Evolutionary conservation across 2,888 invertebrate species (phyloP), one percentile per base, ranked within the genome.

Genomic region (Gastrophysa polygoni): DNA sequence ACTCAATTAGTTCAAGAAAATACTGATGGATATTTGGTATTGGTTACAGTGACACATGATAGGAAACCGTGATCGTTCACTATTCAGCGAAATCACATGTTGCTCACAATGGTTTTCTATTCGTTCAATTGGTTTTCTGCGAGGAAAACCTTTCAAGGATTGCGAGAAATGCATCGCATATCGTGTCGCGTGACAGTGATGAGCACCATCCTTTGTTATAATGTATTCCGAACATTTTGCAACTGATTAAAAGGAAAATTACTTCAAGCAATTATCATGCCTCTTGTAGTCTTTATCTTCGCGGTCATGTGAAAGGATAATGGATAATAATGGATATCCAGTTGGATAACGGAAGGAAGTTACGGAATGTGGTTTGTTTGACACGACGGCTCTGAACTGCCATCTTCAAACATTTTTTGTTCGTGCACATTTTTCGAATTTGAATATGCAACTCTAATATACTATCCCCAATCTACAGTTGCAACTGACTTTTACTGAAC

Each of bases 111-210:
- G 10, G 38, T 52, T 38, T 34, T 21, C n/a, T 14, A 32, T 52
- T 38, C 21, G 38, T 52, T 52, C 32, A 34, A 52, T 21, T 34
- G 4, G 34, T 34, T 38, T 52, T 20, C 34, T 20, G 52, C 34
- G 38, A 52, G 38, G 34, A 52, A 52, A 52, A 52, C 52, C 34
- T 52, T 32, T 18, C 14, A 14, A 24, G 52, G 38, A 52, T 52
- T 52, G 34, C 52, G 11, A 52, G 52, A 52, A 52, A 51, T 38
- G 10, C 21, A 32, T 34, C 52, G 21, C 38, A n/a, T 29, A 29
- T 28, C 24, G 8, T 49, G 24, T 49, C 29, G 49, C 49, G 8
- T 49, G 28, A 24, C 29, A 24, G 16, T 49, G 17, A 49, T 49
- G 18, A 10, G 16, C 28, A 28, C 24, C n/a, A n/a, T n/a, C n/a